phyloP scores from a whole-genome alignment of 1,140 invertebrate species.

The Cotesia chilonis region DNA sequence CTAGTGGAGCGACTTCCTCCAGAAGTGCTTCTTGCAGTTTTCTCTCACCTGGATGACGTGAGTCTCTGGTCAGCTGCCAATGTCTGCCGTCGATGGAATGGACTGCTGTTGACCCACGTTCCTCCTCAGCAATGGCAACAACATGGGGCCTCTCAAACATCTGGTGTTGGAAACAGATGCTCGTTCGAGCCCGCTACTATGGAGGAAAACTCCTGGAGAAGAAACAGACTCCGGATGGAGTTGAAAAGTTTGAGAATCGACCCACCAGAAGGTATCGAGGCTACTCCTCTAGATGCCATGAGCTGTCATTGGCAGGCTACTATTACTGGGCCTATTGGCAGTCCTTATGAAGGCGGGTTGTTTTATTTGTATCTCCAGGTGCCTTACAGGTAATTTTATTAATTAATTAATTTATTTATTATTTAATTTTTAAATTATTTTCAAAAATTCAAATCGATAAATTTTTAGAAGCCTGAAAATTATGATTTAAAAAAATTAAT shows the following conservation, averaged over 20 bases:
- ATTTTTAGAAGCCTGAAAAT: no score
- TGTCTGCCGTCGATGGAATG: constrained; percentile 86
- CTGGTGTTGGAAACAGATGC: no score
- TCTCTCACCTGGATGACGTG: constrained; percentile 90
- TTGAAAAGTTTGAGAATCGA: constrained; percentile 80
- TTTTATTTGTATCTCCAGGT: constrained; percentile 94
- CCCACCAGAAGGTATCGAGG: constrained; percentile 90
- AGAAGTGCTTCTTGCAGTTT: constrained; percentile 86
- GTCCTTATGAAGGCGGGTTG: constrained; percentile 92
- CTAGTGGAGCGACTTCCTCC: constrained; percentile 71
- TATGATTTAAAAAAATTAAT: neutral
- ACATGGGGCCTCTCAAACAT: no score
- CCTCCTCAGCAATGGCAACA: constrained; percentile 80
- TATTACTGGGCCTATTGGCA: constrained; percentile 86
- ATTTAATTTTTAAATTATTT: constrained; percentile 20
- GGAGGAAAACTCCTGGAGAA: constrained; percentile 78
- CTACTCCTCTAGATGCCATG: constrained; percentile 81
- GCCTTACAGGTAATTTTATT: constrained; percentile 70
- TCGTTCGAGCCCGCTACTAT: constrained; percentile 68
- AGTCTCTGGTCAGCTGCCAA: constrained; percentile 87
- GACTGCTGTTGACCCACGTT: constrained; percentile 79
- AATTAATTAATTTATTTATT: constrained; percentile 10
- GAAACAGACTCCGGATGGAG: constrained; percentile 78
- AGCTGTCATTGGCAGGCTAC: constrained; percentile 92
- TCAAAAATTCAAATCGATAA: neutral